Evolutionary conservation across 2,888 invertebrate species (phyloP), one percentile per base, ranked within the genome.

Genomic region (Desoria tigrina): DNA sequence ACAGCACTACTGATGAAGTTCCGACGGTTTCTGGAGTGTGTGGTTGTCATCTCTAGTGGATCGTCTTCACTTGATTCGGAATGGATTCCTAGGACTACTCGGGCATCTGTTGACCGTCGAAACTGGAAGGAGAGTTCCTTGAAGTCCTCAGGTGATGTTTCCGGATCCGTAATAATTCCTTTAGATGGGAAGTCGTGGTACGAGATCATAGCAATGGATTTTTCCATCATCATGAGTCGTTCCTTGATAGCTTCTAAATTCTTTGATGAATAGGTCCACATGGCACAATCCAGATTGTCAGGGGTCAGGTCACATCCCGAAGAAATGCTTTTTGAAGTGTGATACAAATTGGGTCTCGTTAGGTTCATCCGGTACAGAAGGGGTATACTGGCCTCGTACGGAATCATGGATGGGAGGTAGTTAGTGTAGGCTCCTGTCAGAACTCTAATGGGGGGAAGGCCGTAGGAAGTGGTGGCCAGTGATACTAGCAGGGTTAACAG

Each of bases 341-440:
- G 55, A 28, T 55, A 32, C 7, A 55, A 3, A 4, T 28, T 18
- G 14, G 55, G 55, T 11, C 3, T 3, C 2, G n/a, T 28, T 6
- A n/a, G 4, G 23, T 55, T 55, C 4, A 28, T n/a, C 28, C 3
- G n/a, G 55, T 55, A 55, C 7, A 28, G 6, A 7, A 28, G 4
- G 4, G 55, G 55, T 7, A 55, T 14, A 28, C 18, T 55, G 26
- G 32, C 6, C 18, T 55, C 55, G 28, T 55, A 55, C 3, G 21
- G 3, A n/a, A 55, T 32, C 16, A 55, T 16, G 18, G 26, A 4
- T n/a, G 3, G 9, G n/a, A 55, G 27, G 18, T 27, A 3, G 3
- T 28, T 27, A 4, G 28, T n/a, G 18, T 55, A 55, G 28, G 55
- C 55, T 28, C 55, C 55, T 9, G 32, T 55, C 6, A 55, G 26